Conservation (phyloP, 2,113 vertebrate species). For the Podarcis muralis region DNA sequence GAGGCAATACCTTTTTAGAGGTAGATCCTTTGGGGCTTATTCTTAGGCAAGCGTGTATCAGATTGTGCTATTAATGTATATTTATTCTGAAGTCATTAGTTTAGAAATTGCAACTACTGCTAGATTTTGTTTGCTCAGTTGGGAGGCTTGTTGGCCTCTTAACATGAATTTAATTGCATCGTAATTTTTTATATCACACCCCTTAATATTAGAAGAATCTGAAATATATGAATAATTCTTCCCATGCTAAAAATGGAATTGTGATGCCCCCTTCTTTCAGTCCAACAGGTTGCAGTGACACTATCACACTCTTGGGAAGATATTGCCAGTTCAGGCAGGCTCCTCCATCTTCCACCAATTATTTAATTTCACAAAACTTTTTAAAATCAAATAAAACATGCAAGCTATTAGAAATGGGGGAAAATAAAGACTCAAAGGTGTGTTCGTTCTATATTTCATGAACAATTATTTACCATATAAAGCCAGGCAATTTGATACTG, state of each 20-base stretch:
- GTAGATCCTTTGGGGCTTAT: too few species aligned
- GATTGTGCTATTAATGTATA: too few species aligned
- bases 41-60: too few species aligned
- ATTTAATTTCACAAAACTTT: not conserved
- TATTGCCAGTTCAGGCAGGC: too few species aligned
- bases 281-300: too few species aligned
- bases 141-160: not conserved
- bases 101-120: not conserved
- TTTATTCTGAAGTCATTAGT: not conserved
- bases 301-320: too few species aligned
- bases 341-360: too few species aligned
- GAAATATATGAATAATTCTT: not conserved
- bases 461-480: not conserved
- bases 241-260: not conserved
- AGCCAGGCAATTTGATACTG: not conserved
- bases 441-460: not conserved
- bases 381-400: not conserved
- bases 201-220: not conserved
- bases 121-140: not conserved
- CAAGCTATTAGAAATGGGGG: too few species aligned
- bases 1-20: too few species aligned
- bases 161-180: too few species aligned
- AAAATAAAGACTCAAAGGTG: not conserved
- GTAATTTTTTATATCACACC: not conserved
- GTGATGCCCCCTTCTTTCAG: too few species aligned